phyloP scores from a whole-genome alignment of 2,797 vertebrate genomes.

The Telmatherina bonti region DNA sequence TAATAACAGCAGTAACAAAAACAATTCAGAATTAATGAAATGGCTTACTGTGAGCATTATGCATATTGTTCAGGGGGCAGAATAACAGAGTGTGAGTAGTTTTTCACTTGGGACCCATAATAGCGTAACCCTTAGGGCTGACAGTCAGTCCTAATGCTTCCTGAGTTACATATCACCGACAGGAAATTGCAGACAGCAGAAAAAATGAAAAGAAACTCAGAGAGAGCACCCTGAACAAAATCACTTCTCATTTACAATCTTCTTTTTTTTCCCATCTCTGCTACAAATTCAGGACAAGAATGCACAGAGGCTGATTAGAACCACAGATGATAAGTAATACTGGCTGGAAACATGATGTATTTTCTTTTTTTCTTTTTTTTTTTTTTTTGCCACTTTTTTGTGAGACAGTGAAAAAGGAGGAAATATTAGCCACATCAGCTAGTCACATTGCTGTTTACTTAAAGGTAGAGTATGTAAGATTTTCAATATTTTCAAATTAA shows the following conservation, averaged over 20 bases:
- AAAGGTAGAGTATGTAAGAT: no score
- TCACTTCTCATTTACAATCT: constrained; percentile 61
- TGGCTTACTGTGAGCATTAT: constrained; percentile 61
- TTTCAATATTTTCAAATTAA: no score
- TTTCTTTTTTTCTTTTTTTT: constrained; percentile 44
- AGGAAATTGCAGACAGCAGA: constrained; percentile 69
- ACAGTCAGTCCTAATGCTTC: constrained; percentile 64
- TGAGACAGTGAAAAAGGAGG: constrained; percentile 21
- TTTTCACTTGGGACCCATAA: constrained; percentile 68
- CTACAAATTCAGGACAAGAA: constrained; percentile 48
- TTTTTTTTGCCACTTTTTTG: neutral
- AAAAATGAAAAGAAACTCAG: constrained; percentile 43
- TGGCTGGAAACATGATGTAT: constrained; percentile 42
- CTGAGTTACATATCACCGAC: constrained; percentile 58
- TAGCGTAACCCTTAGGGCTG: constrained; percentile 60
- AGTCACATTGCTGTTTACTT: constrained; percentile 2
- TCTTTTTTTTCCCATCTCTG: constrained; percentile 47
- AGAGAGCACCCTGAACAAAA: constrained; percentile 46
- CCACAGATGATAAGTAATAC: constrained; percentile 51
- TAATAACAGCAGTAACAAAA: constrained; percentile 63
- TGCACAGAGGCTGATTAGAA: constrained; percentile 50
- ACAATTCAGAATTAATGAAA: constrained; percentile 72
- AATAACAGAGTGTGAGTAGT: constrained; percentile 54
- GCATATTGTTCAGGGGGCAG: constrained; percentile 68
- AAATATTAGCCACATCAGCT: constrained; percentile 7